Percentiles rank a stretch among this genome's conserved stretches.
Conservation (phyloP, 1,140 invertebrate species). For the Oryctes rhinoceros region DNA sequence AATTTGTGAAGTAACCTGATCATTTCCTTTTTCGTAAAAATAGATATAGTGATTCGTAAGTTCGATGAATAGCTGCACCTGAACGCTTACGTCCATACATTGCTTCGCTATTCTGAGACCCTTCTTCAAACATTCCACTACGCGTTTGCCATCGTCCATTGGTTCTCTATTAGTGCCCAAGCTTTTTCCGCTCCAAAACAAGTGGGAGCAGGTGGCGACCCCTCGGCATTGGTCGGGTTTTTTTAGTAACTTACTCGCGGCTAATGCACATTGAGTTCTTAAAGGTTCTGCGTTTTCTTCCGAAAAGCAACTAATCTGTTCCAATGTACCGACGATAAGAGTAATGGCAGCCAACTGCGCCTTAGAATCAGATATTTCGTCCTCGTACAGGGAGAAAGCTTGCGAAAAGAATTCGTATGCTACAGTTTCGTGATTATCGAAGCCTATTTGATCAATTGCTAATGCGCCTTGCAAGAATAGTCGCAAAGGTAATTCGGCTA, state of each 20-base stretch:
- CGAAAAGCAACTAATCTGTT: slow-evolving; percentile 92
- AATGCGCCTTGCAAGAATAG: slow-evolving; percentile 95
- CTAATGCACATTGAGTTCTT: slow-evolving; percentile 91
- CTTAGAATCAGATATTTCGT: slow-evolving; percentile 98
- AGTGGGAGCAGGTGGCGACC: slow-evolving; percentile 89
- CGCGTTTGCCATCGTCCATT: slow-evolving; percentile 89
- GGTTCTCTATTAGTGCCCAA: slow-evolving; percentile 73
- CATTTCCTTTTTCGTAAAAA: slow-evolving; percentile 93
- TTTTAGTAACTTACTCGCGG: slow-evolving; percentile 94
- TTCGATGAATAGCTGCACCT: slow-evolving; percentile 95
- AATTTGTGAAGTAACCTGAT: slow-evolving; percentile 77
- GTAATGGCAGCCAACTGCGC: slow-evolving; percentile 96
- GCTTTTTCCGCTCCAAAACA: slow-evolving; percentile 95
- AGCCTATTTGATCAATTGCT: slow-evolving; percentile 90
- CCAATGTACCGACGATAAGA: slow-evolving; percentile 93
- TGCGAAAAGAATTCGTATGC: slow-evolving; percentile 99
- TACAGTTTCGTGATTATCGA: slow-evolving; percentile 94
- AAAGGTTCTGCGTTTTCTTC: slow-evolving; percentile 98
- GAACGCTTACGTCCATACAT: slow-evolving; percentile 96
- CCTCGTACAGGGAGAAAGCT: slow-evolving; percentile 96
- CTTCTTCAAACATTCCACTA: slow-evolving; percentile 96
- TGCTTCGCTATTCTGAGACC: slow-evolving; percentile 94
- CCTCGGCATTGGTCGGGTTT: slow-evolving; percentile 97
- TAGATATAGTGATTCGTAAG: slow-evolving; percentile 94
- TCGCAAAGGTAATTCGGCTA: slow-evolving; percentile 91